A percentile compares a stretch with the other conserved stretches of the same genome.
Conservation (phyloP, 2,888 invertebrate species). For the Pandemis corylana region DNA sequence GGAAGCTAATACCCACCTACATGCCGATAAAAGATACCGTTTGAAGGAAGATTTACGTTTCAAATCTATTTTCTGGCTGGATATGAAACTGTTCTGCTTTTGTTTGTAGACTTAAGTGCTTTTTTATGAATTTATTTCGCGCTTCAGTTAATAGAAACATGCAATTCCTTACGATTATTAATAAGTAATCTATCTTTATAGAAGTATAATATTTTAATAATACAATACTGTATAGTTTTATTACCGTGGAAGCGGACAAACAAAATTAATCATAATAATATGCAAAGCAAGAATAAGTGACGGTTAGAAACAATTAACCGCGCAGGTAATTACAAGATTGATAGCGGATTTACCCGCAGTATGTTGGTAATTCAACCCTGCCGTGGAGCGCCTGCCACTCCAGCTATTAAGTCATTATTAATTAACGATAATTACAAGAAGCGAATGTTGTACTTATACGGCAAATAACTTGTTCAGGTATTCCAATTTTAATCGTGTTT, state of each 20-base stretch:
- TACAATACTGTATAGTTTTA: not conserved
- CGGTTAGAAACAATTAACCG: constrained; percentile 40
- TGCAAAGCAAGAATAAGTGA: constrained; percentile 20
- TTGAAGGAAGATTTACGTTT: constrained; percentile 38
- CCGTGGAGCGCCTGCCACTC: constrained; percentile 37
- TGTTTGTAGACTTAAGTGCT: not conserved
- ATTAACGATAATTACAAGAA: constrained; percentile 41
- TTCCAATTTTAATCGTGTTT: constrained; percentile 32
- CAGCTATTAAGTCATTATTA: constrained; percentile 44
- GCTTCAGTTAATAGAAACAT: too few species aligned
- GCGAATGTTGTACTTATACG: constrained; percentile 33
- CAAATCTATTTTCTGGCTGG: constrained; percentile 13
- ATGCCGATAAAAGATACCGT: constrained; percentile 55
- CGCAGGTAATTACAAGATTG: constrained; percentile 39
- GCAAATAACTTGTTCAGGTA: constrained; percentile 39
- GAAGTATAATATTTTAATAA: not conserved
- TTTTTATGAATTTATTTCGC: not conserved
- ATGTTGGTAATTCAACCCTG: constrained; percentile 38
- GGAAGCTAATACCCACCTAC: constrained; percentile 60
- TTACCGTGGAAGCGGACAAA: constrained; percentile 10
- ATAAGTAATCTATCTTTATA: not conserved
- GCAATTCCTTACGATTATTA: too few species aligned
- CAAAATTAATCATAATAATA: constrained; percentile 11
- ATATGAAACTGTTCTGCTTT: constrained; percentile 4
- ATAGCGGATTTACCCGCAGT: constrained; percentile 40